Percentiles rank a stretch among this genome's conserved stretches.
These are phyloP conservation scores for Strongylocentrotus purpuratus DNA, from an alignment of 35 echinoderm and acorn worm genomes.

Conservation along the genomic window DNA sequence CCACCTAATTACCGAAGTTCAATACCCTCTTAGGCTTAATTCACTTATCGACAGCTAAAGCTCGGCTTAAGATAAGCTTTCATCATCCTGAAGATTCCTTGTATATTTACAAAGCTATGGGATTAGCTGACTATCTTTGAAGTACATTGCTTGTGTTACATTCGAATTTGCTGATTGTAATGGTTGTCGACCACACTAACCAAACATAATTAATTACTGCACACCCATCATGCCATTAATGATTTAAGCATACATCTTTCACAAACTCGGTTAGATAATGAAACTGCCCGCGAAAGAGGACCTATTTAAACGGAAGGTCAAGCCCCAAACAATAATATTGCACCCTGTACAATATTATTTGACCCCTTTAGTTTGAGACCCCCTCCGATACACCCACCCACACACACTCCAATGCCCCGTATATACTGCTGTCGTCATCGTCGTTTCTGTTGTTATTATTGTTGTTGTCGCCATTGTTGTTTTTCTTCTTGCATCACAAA, in stretches of 20 bases:
- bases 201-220: neutral
- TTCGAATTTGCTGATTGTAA: neutral
- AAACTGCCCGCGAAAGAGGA: too few species aligned
- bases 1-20: neutral
- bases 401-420: too few species aligned
- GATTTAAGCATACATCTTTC: neutral
- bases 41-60: neutral
- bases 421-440: too few species aligned
- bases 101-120: neutral
- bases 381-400: too few species aligned
- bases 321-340: too few species aligned
- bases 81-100: neutral
- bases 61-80: slow-evolving; percentile 1
- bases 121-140: neutral
- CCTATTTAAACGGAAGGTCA: too few species aligned
- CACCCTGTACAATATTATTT: too few species aligned
- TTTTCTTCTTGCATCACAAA: too few species aligned
- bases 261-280: too few species aligned
- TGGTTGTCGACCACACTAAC: neutral
- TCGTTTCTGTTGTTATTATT: too few species aligned
- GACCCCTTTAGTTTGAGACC: too few species aligned
- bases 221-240: neutral
- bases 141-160: neutral
- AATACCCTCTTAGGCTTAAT: neutral
- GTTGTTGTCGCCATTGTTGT: too few species aligned